Base-by-base conservation (phyloP, 1,140 invertebrate species). In the Ruditapes philippinarum region DNA sequence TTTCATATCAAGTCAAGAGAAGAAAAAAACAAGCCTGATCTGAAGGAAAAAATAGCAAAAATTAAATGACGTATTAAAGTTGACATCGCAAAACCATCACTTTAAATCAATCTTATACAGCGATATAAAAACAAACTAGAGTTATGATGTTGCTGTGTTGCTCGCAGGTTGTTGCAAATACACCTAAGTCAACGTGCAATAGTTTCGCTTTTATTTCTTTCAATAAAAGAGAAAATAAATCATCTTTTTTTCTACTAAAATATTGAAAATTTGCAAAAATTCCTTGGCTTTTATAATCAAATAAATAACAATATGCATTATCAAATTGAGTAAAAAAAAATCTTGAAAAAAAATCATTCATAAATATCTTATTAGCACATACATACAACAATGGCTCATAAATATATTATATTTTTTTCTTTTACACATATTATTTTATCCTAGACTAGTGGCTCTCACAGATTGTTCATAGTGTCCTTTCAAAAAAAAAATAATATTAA, bases 81-180 rank as follows among this genome's bases (percentile, higher is more conserved):
- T 62, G 57, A 62, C 57, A 62, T 62, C 57, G 25, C 57, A 9
- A 62, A 62, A 62, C 57, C n/a, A 4, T 9, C 57, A 4, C n/a
- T 62, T n/a, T 28, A n/a, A 62, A 62, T 62, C 57, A 62, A 62
- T 62, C 57, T 62, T 62, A 25, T n/a, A n/a, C 57, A 28, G 28
- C 25, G 57, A 14, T 45, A 45, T 7, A 62, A 62, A 62, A 62
- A 62, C n/a, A n/a, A n/a, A n/a, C n/a, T n/a, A n/a, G n/a, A n/a
- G n/a, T n/a, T n/a, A n/a, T n/a, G n/a, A n/a, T n/a, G n/a, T n/a
- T n/a, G n/a, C n/a, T n/a, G n/a, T n/a, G n/a, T n/a, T n/a, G n/a
- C n/a, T n/a, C n/a, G n/a, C n/a, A n/a, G n/a, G n/a, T n/a, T n/a
- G n/a, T n/a, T n/a, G n/a, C n/a, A n/a, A n/a, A n/a, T n/a, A n/a